Evolutionary conservation across 2,797 vertebrate species (phyloP), one percentile per base, ranked within the genome.

Genomic region (Rachycentron canadum): DNA sequence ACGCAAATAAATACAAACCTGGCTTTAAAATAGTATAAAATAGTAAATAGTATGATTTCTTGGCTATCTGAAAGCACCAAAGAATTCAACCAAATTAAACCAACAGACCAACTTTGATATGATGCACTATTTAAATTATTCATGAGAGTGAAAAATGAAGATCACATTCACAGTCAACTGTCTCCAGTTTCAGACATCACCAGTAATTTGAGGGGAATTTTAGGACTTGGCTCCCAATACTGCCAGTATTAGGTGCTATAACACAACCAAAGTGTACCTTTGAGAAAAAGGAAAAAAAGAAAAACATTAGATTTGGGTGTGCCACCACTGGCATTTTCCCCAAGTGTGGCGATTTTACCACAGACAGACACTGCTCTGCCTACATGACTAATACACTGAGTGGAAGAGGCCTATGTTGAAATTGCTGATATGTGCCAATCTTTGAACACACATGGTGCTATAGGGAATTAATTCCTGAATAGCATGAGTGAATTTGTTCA

Each of bases 261-360:
- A 40, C 9, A 69, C 59, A 76, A 62, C 30, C 23, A 56, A 19
- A 56, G 65, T 63, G 69, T 57, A 81, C 67, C 72, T 88, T 83
- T 84, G 76, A 88, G n/a, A n/a, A n/a, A n/a, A n/a, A n/a, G n/a
- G n/a, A n/a, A 65, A 79, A 0, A 59, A 43, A 79, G 83, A 69
- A 81, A 71, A 81, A 81, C 74, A 73, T 73, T 79, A 73, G 65
- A 76, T 79, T 70, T 88, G 92, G 91, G 88, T 83, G 90, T 86
- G 90, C 60, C 82, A 67, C 79, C 36, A 28, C 69, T 82, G 76
- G 69, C 71, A 86, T 83, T 82, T 89, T 85, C 77, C n/a, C n/a
- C 67, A 81, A 61, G 64, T 57, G 60, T 30, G 45, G 56, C 59
- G 64, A 61, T 73, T 60, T 69, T 70, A 86, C 88, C 70, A 83